Evolutionary conservation across 64 coral and sea anemone genomes (phyloP), one percentile per base, ranked within the genome.

Genomic region (Pocillopora damicornis): DNA sequence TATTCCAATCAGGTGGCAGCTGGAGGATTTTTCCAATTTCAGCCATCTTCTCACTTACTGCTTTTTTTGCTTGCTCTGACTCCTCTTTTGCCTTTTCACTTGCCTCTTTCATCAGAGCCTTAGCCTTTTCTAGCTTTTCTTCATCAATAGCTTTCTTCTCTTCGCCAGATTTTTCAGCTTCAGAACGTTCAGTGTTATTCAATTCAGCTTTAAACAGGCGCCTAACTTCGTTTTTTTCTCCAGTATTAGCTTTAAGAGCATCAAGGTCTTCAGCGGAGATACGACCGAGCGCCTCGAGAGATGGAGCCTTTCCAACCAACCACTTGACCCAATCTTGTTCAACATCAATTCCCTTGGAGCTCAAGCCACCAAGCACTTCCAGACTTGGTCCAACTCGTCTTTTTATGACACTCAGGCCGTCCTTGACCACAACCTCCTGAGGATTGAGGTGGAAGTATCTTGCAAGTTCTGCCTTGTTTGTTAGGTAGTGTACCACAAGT

Each of bases 41-140:
- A 25, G 20, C 14, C 60, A 93, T 78, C 78, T 88, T 88, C 23
- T 78, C 13, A 1, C 75, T 60, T 11, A 86, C 37, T 15, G 86
- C 59, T 14, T 59, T 58, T n/a, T 84, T 83, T 45, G 66, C 77
- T 83, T n/a, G 16, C 4, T 65, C 86, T 26, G 68, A 74, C 15
- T 88, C 10, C 11, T 78, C 11, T 75, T 15, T 82, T 58, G 86
- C 91, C 58, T 72, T 76, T 7, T 60, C 75, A 77, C 89, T 83
- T 75, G 91, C 91, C 20, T 93, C 86, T 3, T 83, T 76, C 91
- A 93, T 84, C 8, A 93, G 26, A 12, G 5, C 69, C 38, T 37
- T 88, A 13, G 91, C 86, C 58, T 93, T 66, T 17, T 88, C 15
- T 69, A 93, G 57, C 37, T 89, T 93, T 64, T 88, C 87, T 68